phyloP scores from a whole-genome alignment of 2,888 invertebrate species.

The Prosopocoilus inquinatus region DNA sequence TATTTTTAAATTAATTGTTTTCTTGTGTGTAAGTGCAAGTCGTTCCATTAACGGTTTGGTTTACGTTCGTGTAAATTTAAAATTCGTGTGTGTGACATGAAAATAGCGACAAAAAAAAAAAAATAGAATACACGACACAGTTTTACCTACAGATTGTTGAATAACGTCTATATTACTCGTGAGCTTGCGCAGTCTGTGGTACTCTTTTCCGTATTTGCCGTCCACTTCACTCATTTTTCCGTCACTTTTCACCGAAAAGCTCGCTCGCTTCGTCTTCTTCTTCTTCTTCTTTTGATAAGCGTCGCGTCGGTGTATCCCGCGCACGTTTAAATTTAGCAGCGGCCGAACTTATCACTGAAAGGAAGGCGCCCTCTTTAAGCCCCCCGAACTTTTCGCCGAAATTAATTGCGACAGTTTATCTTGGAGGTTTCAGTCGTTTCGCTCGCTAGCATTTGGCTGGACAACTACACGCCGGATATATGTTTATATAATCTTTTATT shows the following conservation, averaged over 20 bases:
- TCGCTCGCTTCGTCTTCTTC: background rate
- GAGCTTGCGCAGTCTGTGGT: conserved; percentile 64
- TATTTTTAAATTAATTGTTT: too few relatives aligned
- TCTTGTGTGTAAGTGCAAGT: too few relatives aligned
- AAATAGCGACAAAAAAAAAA: background rate
- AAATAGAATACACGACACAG: background rate
- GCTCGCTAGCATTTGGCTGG: conserved; percentile 23
- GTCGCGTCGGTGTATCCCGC: too few relatives aligned
- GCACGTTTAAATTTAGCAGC: background rate
- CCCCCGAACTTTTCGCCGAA: conserved; percentile 5
- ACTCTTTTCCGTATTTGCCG: conserved; percentile 64
- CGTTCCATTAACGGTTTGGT: too few relatives aligned
- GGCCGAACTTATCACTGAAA: background rate
- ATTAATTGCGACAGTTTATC: conserved; percentile 32
- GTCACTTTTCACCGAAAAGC: background rate
- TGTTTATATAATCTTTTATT: conserved; percentile 37
- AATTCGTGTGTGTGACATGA: too few relatives aligned
- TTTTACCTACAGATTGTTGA: conserved; percentile 65
- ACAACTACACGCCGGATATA: conserved; percentile 28
- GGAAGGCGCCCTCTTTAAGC: background rate
- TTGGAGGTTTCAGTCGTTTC: conserved; percentile 14
- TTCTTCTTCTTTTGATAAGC: too few relatives aligned
- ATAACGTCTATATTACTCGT: conserved; percentile 67
- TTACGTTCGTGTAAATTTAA: too few relatives aligned
- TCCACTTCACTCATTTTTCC: conserved; percentile 20